These are phyloP conservation scores for Chrysoperla carnea DNA, from an alignment of 1,140 invertebrate species.

Conservation along the genomic window DNA sequence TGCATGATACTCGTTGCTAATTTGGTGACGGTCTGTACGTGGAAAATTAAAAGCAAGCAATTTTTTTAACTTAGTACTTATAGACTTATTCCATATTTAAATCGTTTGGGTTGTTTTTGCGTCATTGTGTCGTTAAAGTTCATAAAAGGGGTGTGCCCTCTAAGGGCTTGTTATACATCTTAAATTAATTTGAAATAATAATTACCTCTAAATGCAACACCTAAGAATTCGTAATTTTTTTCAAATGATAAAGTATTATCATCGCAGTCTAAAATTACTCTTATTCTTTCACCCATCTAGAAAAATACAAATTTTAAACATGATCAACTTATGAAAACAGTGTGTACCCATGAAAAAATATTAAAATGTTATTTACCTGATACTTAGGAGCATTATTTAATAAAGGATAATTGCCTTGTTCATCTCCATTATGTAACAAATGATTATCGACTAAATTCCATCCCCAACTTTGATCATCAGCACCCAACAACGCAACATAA, in stretches of 20 bases:
- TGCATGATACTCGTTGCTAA: too few relatives aligned
- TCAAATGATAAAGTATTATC: slow-evolving; percentile 95
- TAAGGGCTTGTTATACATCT: too few relatives aligned
- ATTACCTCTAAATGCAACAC: slow-evolving; percentile 85
- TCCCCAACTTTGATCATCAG: slow-evolving; percentile 95
- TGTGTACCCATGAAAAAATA: not conserved
- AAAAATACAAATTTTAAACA: slow-evolving; percentile 15
- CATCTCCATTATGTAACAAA: slow-evolving; percentile 91
- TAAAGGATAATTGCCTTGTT: slow-evolving; percentile 86
- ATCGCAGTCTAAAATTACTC: slow-evolving; percentile 95
- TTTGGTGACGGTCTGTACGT: too few relatives aligned
- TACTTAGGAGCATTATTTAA: slow-evolving; percentile 97
- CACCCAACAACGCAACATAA: slow-evolving; percentile 86
- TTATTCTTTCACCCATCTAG: slow-evolving; percentile 88
- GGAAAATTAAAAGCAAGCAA: too few relatives aligned
- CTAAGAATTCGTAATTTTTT: slow-evolving; percentile 96
- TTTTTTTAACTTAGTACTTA: not conserved
- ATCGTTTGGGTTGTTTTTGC: too few relatives aligned
- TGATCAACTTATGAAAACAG: slow-evolving; percentile 2
- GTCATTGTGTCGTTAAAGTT: too few relatives aligned
- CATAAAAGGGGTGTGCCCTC: too few relatives aligned
- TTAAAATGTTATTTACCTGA: slow-evolving; percentile 44
- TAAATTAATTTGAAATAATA: too few relatives aligned
- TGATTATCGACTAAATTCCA: slow-evolving; percentile 99
- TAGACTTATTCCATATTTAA: not conserved